Conservation (phyloP, 2,113 vertebrate genomes). For the Phalacrocorax carbo region DNA sequence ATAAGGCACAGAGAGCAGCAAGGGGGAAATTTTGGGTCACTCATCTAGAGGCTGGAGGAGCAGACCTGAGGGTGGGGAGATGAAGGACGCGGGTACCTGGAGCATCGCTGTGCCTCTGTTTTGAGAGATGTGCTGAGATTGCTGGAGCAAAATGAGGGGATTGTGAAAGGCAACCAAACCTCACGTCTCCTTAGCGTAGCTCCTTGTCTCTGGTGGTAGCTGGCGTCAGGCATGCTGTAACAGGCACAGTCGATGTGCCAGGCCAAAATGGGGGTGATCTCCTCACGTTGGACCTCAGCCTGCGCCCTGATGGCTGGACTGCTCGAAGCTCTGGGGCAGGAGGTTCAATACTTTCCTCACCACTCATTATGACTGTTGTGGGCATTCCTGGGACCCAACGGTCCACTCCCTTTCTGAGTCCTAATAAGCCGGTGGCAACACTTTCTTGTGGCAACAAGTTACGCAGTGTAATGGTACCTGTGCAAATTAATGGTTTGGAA, state of each 20-base stretch:
- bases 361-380: accelerated
- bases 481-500: not conserved
- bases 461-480: not conserved
- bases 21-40: not conserved
- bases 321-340: not conserved
- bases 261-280: not conserved
- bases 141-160: not conserved
- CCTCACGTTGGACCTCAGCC: accelerated
- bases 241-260: not conserved
- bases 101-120: not conserved
- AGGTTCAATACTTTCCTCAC: not conserved
- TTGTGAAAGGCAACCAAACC: not conserved
- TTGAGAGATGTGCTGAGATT: not conserved
- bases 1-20: not conserved
- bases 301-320: not conserved
- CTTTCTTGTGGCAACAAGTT: not conserved
- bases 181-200: not conserved
- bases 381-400: not conserved
- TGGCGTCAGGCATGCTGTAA: not conserved
- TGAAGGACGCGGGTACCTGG: accelerated
- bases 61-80: not conserved
- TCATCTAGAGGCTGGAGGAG: not conserved
- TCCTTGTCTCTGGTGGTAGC: not conserved
- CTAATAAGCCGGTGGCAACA: not conserved
- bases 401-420: not conserved